Evolutionary conservation across 2,113 vertebrate genomes (phyloP).

Genomic region (Eubucco bourcierii): DNA sequence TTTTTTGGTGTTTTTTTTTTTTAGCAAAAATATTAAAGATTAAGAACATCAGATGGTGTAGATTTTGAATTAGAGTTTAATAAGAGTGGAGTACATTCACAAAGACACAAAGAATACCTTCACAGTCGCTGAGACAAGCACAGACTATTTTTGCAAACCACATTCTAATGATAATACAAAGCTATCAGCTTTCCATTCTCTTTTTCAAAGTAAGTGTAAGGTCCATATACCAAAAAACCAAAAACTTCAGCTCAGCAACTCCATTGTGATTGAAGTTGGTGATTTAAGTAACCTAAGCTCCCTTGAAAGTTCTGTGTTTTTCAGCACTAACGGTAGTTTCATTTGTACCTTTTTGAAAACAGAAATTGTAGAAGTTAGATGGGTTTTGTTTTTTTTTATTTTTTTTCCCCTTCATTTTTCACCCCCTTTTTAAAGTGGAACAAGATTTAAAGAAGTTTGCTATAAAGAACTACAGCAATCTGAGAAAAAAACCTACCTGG

Average conservation of each 20-base stretch:
- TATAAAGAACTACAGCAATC: background rate
- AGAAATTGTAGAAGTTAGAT: background rate
- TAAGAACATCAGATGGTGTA: background rate
- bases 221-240: background rate
- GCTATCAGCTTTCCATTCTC: background rate
- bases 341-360: background rate
- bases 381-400: rapidly evolving
- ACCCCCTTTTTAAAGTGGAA: background rate
- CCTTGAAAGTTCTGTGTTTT: background rate
- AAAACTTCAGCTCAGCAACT: background rate
- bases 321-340: background rate
- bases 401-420: too few species aligned
- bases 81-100: background rate
- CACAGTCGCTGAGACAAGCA: background rate
- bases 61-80: background rate
- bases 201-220: background rate
- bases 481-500: background rate
- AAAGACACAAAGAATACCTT: background rate
- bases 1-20: background rate
- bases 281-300: background rate
- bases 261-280: background rate
- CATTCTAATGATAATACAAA: background rate
- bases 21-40: background rate
- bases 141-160: background rate
- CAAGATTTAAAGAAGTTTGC: background rate